Percentiles rank a stretch among this genome's conserved stretches.
These are phyloP conservation scores for Artibeus lituratus DNA, from an alignment of 2,797 vertebrate genomes.

Conservation along the genomic window DNA sequence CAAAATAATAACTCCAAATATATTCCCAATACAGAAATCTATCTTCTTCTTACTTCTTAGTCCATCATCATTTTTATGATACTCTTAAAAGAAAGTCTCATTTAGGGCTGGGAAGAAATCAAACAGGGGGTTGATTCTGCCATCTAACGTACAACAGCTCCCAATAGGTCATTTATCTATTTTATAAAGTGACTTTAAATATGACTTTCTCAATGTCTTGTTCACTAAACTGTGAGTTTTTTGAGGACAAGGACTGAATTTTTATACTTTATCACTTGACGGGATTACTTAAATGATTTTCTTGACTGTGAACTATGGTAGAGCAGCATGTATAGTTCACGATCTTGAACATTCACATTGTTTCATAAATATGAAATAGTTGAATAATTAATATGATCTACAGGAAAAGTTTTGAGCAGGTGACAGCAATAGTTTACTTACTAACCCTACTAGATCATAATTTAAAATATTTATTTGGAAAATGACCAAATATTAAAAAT, in stretches of 20 bases:
- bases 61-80: background rate
- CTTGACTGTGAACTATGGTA: background rate
- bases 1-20: background rate
- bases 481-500: slow-evolving; percentile 6
- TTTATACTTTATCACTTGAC: background rate
- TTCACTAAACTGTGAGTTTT: background rate
- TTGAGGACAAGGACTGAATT: background rate
- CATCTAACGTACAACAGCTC: background rate
- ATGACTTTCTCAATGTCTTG: background rate
- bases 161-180: background rate
- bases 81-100: background rate
- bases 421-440: background rate
- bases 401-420: background rate
- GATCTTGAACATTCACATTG: background rate
- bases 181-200: slow-evolving; percentile 4
- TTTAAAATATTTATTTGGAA: slow-evolving; percentile 9
- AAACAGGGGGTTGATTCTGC: background rate
- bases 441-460: background rate
- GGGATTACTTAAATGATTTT: background rate
- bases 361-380: slow-evolving; percentile 6
- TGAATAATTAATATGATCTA: background rate
- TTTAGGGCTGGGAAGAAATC: background rate
- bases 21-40: background rate
- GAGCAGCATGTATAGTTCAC: background rate
- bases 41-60: background rate